phyloP scores from a whole-genome alignment of 2,888 invertebrate genomes.

The Erebia aethiops region DNA sequence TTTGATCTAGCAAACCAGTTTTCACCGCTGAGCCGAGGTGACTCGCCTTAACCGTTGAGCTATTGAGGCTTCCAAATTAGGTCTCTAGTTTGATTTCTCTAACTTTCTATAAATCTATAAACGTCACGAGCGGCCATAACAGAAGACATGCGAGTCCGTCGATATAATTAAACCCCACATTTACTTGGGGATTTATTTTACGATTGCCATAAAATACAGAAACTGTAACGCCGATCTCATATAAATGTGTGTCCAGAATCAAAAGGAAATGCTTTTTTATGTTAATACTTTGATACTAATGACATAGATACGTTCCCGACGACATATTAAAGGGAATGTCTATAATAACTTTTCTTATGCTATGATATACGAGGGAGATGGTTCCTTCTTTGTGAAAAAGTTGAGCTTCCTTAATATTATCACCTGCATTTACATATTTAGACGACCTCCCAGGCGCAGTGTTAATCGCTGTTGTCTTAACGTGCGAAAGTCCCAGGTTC shows the following conservation, averaged over 20 bases:
- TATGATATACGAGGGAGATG: constrained; percentile 18
- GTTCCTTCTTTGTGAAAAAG: neutral
- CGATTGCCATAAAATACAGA: constrained; percentile 39
- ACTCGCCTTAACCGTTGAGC: too few species aligned
- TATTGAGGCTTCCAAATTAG: neutral
- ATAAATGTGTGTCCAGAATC: constrained; percentile 28
- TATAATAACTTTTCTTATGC: constrained; percentile 18
- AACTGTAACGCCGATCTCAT: constrained; percentile 30
- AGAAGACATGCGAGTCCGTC: constrained; percentile 35
- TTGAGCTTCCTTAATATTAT: neutral
- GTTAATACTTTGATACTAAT: constrained; percentile 26
- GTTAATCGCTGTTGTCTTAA: too few species aligned
- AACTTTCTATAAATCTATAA: constrained; percentile 28
- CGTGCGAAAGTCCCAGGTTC: too few species aligned
- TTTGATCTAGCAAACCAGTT: too few species aligned
- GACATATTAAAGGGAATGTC: constrained; percentile 19
- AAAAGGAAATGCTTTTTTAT: constrained; percentile 27
- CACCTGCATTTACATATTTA: neutral
- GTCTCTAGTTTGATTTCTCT: neutral
- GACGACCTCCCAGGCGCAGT: too few species aligned
- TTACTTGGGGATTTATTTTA: constrained; percentile 40
- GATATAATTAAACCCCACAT: constrained; percentile 42
- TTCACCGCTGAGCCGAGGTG: too few species aligned
- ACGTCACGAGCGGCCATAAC: constrained; percentile 35
- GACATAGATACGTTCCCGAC: constrained; percentile 18